Base-by-base conservation (phyloP, 2,888 invertebrate species). In the Holacanthella duospinosa region DNA sequence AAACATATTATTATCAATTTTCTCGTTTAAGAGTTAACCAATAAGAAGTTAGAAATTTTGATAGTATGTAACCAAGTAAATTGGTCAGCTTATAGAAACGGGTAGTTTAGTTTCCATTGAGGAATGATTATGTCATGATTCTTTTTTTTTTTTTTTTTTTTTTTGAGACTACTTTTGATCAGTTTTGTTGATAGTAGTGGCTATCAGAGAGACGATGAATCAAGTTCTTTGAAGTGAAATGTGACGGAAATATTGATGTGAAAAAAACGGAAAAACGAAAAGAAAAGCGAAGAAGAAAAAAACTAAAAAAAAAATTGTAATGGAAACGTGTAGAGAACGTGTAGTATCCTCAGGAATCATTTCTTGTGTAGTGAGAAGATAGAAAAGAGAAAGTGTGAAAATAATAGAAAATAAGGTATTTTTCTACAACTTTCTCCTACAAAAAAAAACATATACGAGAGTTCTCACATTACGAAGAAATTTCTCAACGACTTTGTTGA, bases 191-290 rank as follows among this genome's bases (percentile, higher is more conserved):
- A 21, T n/a, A n/a, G n/a, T n/a, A n/a, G n/a, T n/a, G 48, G 21
- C 48, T 21, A 48, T 48, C 48, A 48, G n/a, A n/a, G n/a, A 48
- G 48, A 48, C 12, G 48, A 48, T 48, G 48, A 48, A 48, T 48
- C 48, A 48, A 48, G 48, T 48, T 48, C 48, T 48, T 48, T 48
- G 48, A 48, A 48, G n/a, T 16, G 48, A 21, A 48, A 48, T 48
- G 48, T 48, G 48, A 48, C 48, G 48, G 48, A 48, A 48, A 48
- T 48, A 48, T 21, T 48, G 48, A 48, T 48, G n/a, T 9, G 48
- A 48, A 21, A 21, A 48, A 48, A 48, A 21, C n/a, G 48, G 16
- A 36, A 36, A 9, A 16, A 16, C 9, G 16, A 36, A 36, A 9
- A 36, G 36, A 6, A 36, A n/a, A n/a, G n/a, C n/a, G n/a, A n/a